Evolutionary conservation across 2,888 invertebrate genomes (phyloP).

Genomic region (Phortica okadai): DNA sequence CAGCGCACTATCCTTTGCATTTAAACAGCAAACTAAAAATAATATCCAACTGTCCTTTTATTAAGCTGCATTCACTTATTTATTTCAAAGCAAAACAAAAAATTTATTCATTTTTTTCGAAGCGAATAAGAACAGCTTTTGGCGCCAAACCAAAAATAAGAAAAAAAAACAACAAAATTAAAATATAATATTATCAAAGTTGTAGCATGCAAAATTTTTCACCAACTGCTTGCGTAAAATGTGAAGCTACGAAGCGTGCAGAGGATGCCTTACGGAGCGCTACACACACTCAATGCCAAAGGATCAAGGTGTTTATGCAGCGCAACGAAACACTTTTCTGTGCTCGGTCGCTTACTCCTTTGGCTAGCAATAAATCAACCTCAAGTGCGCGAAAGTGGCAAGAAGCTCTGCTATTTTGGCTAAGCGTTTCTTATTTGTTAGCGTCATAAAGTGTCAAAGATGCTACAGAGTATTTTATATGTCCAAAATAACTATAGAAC

Average conservation of each 20-base stretch:
- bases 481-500: background rate
- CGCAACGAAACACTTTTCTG: background rate
- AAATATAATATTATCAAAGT: too few species aligned
- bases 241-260: background rate
- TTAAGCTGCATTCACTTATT: conserved; percentile 24
- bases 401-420: conserved; percentile 6
- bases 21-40: conserved; percentile 14
- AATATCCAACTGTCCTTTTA: conserved; percentile 16
- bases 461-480: background rate
- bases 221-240: background rate
- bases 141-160: background rate
- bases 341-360: background rate
- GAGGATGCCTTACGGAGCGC: background rate
- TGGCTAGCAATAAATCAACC: conserved; percentile 8
- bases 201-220: background rate
- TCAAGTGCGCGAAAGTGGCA: conserved; percentile 10
- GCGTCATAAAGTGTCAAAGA: background rate
- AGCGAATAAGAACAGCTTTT: background rate
- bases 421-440: conserved; percentile 1
- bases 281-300: background rate
- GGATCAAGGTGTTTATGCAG: conserved; percentile 1
- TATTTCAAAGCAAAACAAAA: conserved; percentile 1
- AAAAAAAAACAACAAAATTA: too few species aligned
- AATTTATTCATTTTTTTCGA: background rate
- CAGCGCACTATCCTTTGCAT: background rate